Evolutionary conservation across 2,888 invertebrate species (phyloP), one percentile per base, ranked within the genome.

Genomic region (Chrysomela aeneicollis): DNA sequence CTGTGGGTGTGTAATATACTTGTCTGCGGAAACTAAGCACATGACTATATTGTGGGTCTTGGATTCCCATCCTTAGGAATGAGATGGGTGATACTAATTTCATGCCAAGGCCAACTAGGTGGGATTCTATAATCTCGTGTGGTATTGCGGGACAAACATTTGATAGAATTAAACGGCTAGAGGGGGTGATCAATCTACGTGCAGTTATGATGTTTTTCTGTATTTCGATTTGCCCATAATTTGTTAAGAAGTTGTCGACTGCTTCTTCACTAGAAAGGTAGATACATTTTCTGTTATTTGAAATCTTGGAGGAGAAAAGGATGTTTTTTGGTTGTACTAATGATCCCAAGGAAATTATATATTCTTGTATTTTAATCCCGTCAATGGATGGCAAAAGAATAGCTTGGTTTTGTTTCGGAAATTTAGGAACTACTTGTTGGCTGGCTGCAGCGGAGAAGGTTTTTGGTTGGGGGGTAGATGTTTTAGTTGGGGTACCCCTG

Each of bases 251-350:
- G 10, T 12, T 35, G 19, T 71, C 67, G 0, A 71, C 71, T 8
- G 63, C n/a, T 35, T 71, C 54, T 32, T 58, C 64, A 17, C 42
- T 70, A 1, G 46, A 47, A 8, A 71, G 54, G 47, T 68, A 73
- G 17, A 73, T 66, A 47, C 73, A 73, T 6, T 72, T 66, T 63
- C 72, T 17, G 19, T 53, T 52, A 8, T 60, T 53, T 4, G 52
- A 60, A 10, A 53, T 17, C 12, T 42, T 52, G 1, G 60, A 60
- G 6, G 30, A 6, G 6, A 46, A 52, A 3, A 51, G 15, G 2
- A 68, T 61, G 32, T 67, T 64, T 61, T 64, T 67, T 10, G 66
- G 64, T 1, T 49, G 19, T 12, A 67, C 30, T 17, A 63, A 19
- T 6, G 35, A 21, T 46, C 71, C 71, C 0, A 70, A 12, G 12